Evolutionary conservation across 2,797 vertebrate species (phyloP), one percentile per base, ranked within the genome.

Genomic region (Bradypodion ventrale): DNA sequence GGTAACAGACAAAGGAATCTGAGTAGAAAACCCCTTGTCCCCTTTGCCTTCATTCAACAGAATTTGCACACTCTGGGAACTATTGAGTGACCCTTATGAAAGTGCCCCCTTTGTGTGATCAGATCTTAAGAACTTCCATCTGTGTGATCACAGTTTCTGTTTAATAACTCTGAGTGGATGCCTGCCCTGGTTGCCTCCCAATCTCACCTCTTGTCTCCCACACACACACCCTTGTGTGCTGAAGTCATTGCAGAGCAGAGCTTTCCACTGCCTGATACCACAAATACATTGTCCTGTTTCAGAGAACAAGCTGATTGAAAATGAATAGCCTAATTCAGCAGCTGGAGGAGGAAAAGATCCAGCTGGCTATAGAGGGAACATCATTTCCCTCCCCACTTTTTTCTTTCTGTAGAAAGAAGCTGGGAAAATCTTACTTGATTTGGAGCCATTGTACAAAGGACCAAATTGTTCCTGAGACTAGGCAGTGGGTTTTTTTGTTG

Each of bases 231-330:
- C 35, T 80, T 0, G 0, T 15, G 74, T 59, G 73, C 77, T 92
- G 93, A 89, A 84, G 88, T 85, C 86, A 91, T 37, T 8, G 42
- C 12, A 85, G 83, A 27, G 75, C 85, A 73, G 91, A 69, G 92
- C 78, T 75, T 90, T 25, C 85, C 78, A 0, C 80, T 0, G 83
- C 90, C 80, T 84, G 90, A 77, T 63, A 92, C 89, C 84, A 80
- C 0, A 1, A 88, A 88, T 63, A 87, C 77, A 85, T 87, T 32
- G 69, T 68, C 46, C 78, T 44, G 66, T 66, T 84, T 85, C 75
- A 78, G 65, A 62, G 69, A 73, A 83, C 42, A 44, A 82, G 42
- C 83, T 78, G 74, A 27, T 85, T 91, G 84, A 80, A 60, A 65
- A 63, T 75, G 75, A 85, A 82, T 46, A 62, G 23, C 66, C 46